Base-by-base conservation (phyloP, 2,888 invertebrate species). In the Cheilosia grossa region DNA sequence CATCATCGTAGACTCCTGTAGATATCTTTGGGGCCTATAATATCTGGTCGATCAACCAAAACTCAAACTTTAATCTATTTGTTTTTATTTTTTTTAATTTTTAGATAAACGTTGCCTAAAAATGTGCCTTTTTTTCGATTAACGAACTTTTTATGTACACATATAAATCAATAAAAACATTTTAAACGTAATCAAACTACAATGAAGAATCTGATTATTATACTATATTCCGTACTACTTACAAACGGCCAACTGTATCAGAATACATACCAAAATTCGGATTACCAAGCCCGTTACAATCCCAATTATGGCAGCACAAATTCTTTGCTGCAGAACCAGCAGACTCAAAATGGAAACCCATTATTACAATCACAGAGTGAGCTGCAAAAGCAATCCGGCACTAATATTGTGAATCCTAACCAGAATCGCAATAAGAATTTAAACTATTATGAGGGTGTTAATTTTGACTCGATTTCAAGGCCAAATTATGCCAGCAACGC, bases 241-340 rank as follows among this genome's bases (percentile, higher is more conserved):
- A 51, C 73, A 47, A 56, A 79, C 3, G 79, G 63, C 2, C 82
- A 82, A 42, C 49, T 67, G 2, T 73, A 78, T 30, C 81, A 61
- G 15, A 82, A 82, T 54, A 19, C 53, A 3, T 77, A 72, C 19
- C 90, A 89, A 59, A 90, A 89, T 53, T 88, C 90, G 63, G 91
- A 90, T 9, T 91, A 91, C 59, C 88, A 90, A 79, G 89, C 91
- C 3, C 89, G 90, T n/a, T 91, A 89, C 74, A 91, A 91, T 86
- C 90, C 90, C 0, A 86, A 88, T 15, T 91, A 91, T 74, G 87
- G 87, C 17, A 90, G 90, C 21, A 89, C 89, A 4, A 88, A 88
- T 61, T 88, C 89, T 42, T 89, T 88, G 33, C 87, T 79, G 19
- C 88, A 87, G 58, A 87, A 88, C 4, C 89, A 89, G 1, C 88